phyloP scores from a whole-genome alignment of 2,113 vertebrate genomes.

The Pholis gunnellus region DNA sequence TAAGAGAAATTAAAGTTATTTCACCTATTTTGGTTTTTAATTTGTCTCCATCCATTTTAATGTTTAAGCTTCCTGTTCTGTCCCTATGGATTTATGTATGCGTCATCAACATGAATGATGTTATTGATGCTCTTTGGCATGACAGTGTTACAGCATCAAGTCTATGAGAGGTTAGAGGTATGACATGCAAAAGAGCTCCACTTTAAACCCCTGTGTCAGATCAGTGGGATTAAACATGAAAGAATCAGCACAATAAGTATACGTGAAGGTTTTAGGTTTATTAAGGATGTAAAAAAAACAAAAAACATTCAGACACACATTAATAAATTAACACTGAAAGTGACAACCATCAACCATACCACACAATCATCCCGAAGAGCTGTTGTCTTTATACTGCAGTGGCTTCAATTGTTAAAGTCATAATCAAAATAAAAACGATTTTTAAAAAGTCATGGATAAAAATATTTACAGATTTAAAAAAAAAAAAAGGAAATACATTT shows the following conservation, averaged over 20 bases:
- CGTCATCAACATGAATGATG: neutral
- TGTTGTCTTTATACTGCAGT: slow-evolving; percentile 44
- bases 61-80: neutral
- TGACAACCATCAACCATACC: slow-evolving; percentile 39
- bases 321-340: slow-evolving; percentile 67
- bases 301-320: slow-evolving; percentile 41
- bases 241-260: neutral
- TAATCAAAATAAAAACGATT: slow-evolving; percentile 22
- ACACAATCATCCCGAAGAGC: slow-evolving; percentile 47
- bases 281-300: slow-evolving; percentile 56
- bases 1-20: neutral
- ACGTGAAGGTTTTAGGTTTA: slow-evolving; percentile 58
- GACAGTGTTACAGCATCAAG: neutral
- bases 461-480: slow-evolving; percentile 65
- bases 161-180: neutral
- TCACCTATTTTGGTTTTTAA: neutral
- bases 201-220: neutral
- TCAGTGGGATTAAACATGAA: neutral
- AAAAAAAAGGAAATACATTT: slow-evolving; percentile 41
- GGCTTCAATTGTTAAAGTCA: slow-evolving; percentile 35
- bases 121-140: neutral
- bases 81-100: neutral
- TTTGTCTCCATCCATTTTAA: neutral
- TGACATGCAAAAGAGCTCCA: neutral
- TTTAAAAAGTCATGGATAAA: slow-evolving; percentile 70